These are phyloP conservation scores for Tautogolabrus adspersus DNA, from an alignment of 2,113 vertebrate genomes.

Conservation along the genomic window DNA sequence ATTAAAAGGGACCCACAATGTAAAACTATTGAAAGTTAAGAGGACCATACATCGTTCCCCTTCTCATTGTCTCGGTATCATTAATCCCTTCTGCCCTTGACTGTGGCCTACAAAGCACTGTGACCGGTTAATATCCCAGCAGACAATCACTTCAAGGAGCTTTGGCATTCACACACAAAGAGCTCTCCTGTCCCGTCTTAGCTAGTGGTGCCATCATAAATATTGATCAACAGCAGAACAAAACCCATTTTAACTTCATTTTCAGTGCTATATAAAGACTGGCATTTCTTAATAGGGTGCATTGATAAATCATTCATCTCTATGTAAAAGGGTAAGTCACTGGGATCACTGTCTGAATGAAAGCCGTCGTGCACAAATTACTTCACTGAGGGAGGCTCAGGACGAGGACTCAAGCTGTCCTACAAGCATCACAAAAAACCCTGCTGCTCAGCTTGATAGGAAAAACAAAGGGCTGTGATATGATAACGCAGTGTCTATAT, in stretches of 20 bases:
- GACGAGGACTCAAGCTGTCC: slow-evolving; percentile 29
- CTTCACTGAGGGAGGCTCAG: slow-evolving; percentile 49
- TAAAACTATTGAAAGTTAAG: background rate
- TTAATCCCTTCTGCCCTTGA: slow-evolving; percentile 51
- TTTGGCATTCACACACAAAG: slow-evolving; percentile 62
- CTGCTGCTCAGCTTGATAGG: slow-evolving; percentile 14
- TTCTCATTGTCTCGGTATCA: slow-evolving; percentile 3
- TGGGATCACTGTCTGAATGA: slow-evolving; percentile 66
- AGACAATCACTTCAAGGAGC: slow-evolving; percentile 50
- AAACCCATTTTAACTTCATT: slow-evolving; percentile 80
- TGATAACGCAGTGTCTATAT: slow-evolving; percentile 59
- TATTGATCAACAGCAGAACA: slow-evolving; percentile 77
- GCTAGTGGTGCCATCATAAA: slow-evolving; percentile 57
- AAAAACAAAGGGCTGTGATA: background rate
- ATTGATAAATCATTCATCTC: slow-evolving; percentile 88
- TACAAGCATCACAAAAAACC: slow-evolving; percentile 8
- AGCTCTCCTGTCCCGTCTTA: slow-evolving; percentile 33
- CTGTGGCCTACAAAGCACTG: slow-evolving; percentile 18
- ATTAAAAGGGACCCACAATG: background rate
- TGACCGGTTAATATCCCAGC: slow-evolving; percentile 53
- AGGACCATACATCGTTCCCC: slow-evolving; percentile 1
- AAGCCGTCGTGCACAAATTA: slow-evolving; percentile 68
- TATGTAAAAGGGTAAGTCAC: slow-evolving; percentile 78
- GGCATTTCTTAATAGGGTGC: slow-evolving; percentile 82
- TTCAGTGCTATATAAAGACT: slow-evolving; percentile 74